phyloP scores from a whole-genome alignment of 2,113 vertebrate species.

The Urocolius indicus region DNA sequence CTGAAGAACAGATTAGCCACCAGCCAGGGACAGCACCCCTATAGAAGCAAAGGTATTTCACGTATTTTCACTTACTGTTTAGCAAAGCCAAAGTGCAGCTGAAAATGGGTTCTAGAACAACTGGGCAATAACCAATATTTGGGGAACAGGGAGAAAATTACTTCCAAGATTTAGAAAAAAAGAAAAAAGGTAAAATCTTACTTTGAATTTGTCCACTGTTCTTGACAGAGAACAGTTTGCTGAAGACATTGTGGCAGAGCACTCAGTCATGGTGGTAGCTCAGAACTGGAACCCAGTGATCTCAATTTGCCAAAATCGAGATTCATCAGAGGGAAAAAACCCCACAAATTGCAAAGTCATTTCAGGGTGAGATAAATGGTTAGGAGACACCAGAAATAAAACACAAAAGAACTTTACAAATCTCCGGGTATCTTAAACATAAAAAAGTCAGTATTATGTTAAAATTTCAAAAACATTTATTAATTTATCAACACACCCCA shows the following conservation, averaged over 20 bases:
- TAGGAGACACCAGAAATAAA: not conserved
- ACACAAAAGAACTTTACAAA: not conserved
- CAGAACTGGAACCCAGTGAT: not conserved
- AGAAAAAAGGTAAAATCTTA: not conserved
- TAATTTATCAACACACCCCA: not conserved
- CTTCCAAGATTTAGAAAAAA: not conserved
- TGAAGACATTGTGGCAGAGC: not conserved
- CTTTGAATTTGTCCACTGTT: not conserved
- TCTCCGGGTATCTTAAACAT: not conserved
- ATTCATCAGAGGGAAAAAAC: not conserved
- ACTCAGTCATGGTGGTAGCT: not conserved
- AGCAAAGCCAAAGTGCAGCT: not conserved
- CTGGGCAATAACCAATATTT: not conserved
- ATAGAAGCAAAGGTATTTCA: not conserved
- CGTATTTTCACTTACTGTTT: not conserved
- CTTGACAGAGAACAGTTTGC: not conserved
- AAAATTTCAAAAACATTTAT: conserved; percentile 43
- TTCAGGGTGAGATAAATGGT: not conserved
- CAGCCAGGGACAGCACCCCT: not conserved
- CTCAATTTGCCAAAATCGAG: not conserved
- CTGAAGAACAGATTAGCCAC: not conserved
- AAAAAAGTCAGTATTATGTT: not conserved
- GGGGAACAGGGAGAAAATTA: not conserved
- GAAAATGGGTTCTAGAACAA: not conserved
- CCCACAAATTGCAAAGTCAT: not conserved